Base-by-base conservation (phyloP, 2,797 vertebrate species). In the Pseudochirops cupreus region DNA sequence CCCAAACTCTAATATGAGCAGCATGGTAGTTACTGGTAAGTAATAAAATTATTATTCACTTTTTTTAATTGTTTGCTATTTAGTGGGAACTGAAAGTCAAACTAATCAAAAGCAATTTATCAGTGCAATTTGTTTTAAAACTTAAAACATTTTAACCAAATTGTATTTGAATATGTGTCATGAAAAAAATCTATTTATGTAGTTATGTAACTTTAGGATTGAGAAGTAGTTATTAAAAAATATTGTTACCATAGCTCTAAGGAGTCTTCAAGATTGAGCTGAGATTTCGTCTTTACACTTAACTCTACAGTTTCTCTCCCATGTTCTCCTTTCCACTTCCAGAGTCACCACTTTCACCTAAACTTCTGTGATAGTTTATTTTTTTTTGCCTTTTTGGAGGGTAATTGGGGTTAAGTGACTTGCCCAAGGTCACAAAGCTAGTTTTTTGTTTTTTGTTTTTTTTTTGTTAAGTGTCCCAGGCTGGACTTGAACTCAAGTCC, bases 1-100 rank as follows among this genome's bases (percentile, higher is more conserved):
- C 99, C 99, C 99, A 97, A 99, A 99, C 99, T 99, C 99, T 98
- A 99, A 99, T 97, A 99, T 99, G 99, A 99, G 99, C 99, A 99
- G 99, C 98, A 99, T 99, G 98, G 99, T 99, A 97, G 99, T 99
- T 98, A 99, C 99, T 98, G 99, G 99, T 99, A 99, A 99, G 99
- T 99, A 96, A 98, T 97, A 87, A 87, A 82, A 87, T 11, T 87
- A 12, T 98, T 91, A 54, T 97, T 98, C 57, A 95, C 97, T 97
- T 57, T 97, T 97, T 95, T 95, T 93, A 96, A 33, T 98, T 56
- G 90, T 98, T 98, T 98, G 97, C 94, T 95, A 13, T 98, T 96
- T 98, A 90, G n/a, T 55, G 95, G 97, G 94, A 95, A 95, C 12
- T 7, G 95, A 93, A 96, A 92, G 96, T 92, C 0, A 0, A 31